Conservation (phyloP, 1,140 invertebrate genomes). For the Papilio glaucus region DNA sequence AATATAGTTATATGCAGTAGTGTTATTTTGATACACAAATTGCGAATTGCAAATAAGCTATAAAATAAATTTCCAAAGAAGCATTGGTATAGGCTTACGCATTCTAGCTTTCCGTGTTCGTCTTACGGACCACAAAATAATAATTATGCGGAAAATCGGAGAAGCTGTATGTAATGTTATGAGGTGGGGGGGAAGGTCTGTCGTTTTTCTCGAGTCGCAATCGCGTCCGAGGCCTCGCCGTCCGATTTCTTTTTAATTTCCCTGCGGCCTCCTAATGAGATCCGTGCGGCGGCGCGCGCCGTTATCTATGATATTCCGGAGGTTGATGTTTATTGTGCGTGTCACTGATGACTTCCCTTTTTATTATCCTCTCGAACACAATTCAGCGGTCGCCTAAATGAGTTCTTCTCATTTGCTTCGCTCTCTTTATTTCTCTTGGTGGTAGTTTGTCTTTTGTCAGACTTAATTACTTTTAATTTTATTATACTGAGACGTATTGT, state of each 20-base stretch:
- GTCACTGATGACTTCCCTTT: constrained; percentile 83
- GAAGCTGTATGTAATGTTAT: constrained; percentile 82
- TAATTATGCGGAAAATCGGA: constrained; percentile 83
- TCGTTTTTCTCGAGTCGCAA: constrained; percentile 77
- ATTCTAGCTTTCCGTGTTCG: constrained; percentile 68
- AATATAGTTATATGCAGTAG: background rate
- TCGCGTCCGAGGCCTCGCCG: constrained; percentile 81
- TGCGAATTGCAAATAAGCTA: background rate
- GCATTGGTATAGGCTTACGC: background rate
- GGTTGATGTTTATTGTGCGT: constrained; percentile 84
- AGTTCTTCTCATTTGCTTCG: constrained; percentile 80
- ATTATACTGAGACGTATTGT: constrained; percentile 52
- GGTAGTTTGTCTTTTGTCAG: constrained; percentile 77
- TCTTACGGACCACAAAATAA: constrained; percentile 84
- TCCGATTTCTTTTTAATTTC: constrained; percentile 83
- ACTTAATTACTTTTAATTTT: constrained; percentile 75
- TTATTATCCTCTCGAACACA: constrained; percentile 83
- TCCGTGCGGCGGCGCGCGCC: constrained; percentile 71
- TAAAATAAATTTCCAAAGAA: background rate
- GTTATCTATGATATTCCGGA: constrained; percentile 84
- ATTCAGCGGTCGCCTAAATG: constrained; percentile 80
- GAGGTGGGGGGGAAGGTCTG: constrained; percentile 76
- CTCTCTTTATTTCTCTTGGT: constrained; percentile 81
- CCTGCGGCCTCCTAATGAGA: constrained; percentile 83
- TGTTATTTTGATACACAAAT: background rate